Base-by-base conservation (phyloP, 2,888 invertebrate species). In the Chorisops tibialis region DNA sequence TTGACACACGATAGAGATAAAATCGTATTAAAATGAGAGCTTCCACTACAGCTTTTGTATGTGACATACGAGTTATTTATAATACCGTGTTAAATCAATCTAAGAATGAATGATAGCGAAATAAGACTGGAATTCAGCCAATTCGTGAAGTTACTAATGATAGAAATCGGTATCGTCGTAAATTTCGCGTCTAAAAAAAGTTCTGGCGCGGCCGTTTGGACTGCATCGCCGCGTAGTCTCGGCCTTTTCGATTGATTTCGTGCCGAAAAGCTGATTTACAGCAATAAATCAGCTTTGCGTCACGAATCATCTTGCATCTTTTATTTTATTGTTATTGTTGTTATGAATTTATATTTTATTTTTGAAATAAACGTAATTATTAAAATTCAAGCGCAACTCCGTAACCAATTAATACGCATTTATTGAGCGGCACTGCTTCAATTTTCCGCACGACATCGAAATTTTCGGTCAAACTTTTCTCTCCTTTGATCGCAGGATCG, bases 151-250 rank as follows among this genome's bases (percentile, higher is more conserved):
- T 59, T 96, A 81, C 71, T 95, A 92, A 76, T 96, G 96, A 77
- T 98, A 98, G 76, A 98, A 98, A 74, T 98, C 98, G 70, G 91
- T 91, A 73, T 98, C 98, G 75, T 98, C 96, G 79, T 93, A 98
- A 70, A 97, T 91, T 79, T 97, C 91, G 0, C 81, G 71, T 71
- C 91, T 87, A 66, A 86, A 85, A 68, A 87, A 85, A n/a, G n/a
- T n/a, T n/a, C n/a, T n/a, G 52, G 80, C 78, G 67, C 78, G 79
- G 18, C 78, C 71, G 52, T 75, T 73, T 67, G 69, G 75, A 11
- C 65, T 70, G 39, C 70, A 22, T 65, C 6, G 18, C 69, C 66
- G 35, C 65, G 63, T 16, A 62, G n/a, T n/a, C n/a, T n/a, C n/a
- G n/a, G n/a, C 54, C 18, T 51, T 18, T 4, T 16, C 37, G 7